Evolutionary conservation across 2,113 vertebrate genomes (phyloP).

Genomic region (Hippocampus mohnikei): DNA sequence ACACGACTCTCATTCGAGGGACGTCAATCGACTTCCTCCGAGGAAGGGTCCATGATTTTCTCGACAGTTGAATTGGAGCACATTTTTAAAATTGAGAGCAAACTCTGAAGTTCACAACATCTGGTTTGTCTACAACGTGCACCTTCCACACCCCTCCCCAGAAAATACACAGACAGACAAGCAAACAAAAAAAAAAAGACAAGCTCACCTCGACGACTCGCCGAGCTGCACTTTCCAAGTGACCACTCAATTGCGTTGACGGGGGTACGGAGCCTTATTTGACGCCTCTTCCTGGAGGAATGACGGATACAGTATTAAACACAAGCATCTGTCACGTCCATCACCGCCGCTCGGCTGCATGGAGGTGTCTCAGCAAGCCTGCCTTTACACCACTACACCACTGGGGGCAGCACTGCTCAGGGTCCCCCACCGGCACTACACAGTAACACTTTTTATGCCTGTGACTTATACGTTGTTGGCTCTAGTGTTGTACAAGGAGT

Average conservation of each 20-base stretch:
- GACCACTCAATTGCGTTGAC: conserved; percentile 49
- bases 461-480: conserved; percentile 24
- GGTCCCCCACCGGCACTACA: conserved; percentile 40
- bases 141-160: conserved; percentile 1
- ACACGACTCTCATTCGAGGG: conserved; percentile 39
- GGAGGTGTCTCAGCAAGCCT: conserved; percentile 55
- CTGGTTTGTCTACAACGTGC: conserved; percentile 13
- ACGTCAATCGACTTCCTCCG: conserved; percentile 21
- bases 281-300: conserved; percentile 48
- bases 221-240: conserved; percentile 48
- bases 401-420: conserved; percentile 67
- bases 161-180: conserved; percentile 11
- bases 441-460: conserved; percentile 27
- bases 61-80: conserved; percentile 31
- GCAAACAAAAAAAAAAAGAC: conserved; percentile 8
- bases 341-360: conserved; percentile 52
- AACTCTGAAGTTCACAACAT: conserved; percentile 17
- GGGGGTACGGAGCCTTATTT: conserved; percentile 50
- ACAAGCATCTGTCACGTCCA: conserved; percentile 28
- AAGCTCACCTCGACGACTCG: conserved; percentile 15
- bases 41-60: conserved; percentile 26
- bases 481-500: conserved; percentile 8
- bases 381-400: conserved; percentile 66
- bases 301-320: conserved; percentile 46
- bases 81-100: conserved; percentile 10